These are phyloP conservation scores for Semaprochilodus insignis DNA, from an alignment of 2,797 vertebrate species.

Conservation along the genomic window DNA sequence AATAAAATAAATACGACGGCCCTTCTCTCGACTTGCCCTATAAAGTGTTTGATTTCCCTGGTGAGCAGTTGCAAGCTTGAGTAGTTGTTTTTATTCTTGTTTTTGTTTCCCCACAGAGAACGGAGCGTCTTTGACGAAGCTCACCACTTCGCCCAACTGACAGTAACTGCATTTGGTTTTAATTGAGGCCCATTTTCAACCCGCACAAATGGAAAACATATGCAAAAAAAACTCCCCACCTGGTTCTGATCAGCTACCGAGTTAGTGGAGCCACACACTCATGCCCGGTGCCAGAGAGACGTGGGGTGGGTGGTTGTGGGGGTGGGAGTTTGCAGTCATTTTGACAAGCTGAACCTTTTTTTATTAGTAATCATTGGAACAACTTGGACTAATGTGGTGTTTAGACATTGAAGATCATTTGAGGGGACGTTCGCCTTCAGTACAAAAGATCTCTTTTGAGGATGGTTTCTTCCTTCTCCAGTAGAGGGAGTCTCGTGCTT, in stretches of 20 bases:
- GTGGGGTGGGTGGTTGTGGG: conserved; percentile 28
- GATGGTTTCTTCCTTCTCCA: conserved; percentile 63
- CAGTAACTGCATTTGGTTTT: conserved; percentile 83
- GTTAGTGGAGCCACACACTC: conserved; percentile 69
- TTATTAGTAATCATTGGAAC: conserved; percentile 44
- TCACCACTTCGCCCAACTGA: conserved; percentile 77
- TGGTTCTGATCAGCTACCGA: conserved; percentile 85
- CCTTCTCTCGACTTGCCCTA: background rate
- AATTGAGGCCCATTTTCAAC: conserved; percentile 82
- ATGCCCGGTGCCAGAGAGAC: conserved; percentile 70
- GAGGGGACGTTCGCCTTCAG: conserved; percentile 34
- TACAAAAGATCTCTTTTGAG: conserved; percentile 27
- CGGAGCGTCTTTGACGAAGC: conserved; percentile 74
- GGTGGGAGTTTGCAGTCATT: conserved; percentile 33
- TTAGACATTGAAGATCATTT: conserved; percentile 40
- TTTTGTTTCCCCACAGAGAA: conserved; percentile 61
- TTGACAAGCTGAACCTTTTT: conserved; percentile 27
- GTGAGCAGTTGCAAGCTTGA: conserved; percentile 24
- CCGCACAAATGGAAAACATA: conserved; percentile 81
- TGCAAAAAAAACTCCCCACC: conserved; percentile 74
- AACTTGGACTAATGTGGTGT: conserved; percentile 40
- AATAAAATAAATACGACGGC: background rate
- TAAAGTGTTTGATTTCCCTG: conserved; percentile 31
- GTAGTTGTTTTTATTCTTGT: conserved; percentile 75
- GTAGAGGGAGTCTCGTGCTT: conserved; percentile 71